Conservation (phyloP, 1,140 invertebrate genomes). For the Gonatopus flavifemur region DNA sequence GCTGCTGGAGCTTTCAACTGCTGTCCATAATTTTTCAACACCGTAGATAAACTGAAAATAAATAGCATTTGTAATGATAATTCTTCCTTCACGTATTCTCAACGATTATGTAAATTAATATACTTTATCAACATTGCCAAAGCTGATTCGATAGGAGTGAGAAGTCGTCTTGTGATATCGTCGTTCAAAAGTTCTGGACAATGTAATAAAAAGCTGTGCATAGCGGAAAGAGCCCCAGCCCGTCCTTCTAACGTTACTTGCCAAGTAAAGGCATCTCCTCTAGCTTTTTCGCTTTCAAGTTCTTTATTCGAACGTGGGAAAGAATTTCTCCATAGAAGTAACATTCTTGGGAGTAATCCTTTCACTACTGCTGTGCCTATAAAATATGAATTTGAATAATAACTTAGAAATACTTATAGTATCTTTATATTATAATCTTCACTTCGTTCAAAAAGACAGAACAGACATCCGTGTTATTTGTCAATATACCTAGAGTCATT, state of each 20-base stretch:
- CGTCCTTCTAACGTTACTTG: constrained; percentile 96
- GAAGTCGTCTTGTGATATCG: constrained; percentile 83
- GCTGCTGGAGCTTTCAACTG: constrained; percentile 92
- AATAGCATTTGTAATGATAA: not conserved
- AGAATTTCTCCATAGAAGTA: constrained; percentile 95
- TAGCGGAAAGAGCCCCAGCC: constrained; percentile 91
- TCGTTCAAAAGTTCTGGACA: constrained; percentile 90
- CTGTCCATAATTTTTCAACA: constrained; percentile 91
- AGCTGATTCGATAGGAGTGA: constrained; percentile 92
- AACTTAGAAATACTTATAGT: not conserved
- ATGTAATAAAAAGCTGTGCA: constrained; percentile 90
- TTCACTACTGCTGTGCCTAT: constrained; percentile 84
- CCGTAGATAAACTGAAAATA: constrained; percentile 71
- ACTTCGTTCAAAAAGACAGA: no score
- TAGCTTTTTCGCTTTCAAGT: constrained; percentile 93
- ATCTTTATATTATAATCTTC: constrained; percentile 13
- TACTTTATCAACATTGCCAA: constrained; percentile 93
- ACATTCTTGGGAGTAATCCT: constrained; percentile 86
- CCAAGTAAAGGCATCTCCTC: constrained; percentile 99
- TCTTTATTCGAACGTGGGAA: constrained; percentile 96
- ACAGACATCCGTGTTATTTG: no score
- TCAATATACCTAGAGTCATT: constrained; percentile 82
- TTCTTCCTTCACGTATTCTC: no score
- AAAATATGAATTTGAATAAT: constrained; percentile 18
- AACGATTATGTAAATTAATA: constrained; percentile 45